Evolutionary conservation across 2,888 invertebrate genomes (phyloP).

Genomic region (Oligia strigilis): DNA sequence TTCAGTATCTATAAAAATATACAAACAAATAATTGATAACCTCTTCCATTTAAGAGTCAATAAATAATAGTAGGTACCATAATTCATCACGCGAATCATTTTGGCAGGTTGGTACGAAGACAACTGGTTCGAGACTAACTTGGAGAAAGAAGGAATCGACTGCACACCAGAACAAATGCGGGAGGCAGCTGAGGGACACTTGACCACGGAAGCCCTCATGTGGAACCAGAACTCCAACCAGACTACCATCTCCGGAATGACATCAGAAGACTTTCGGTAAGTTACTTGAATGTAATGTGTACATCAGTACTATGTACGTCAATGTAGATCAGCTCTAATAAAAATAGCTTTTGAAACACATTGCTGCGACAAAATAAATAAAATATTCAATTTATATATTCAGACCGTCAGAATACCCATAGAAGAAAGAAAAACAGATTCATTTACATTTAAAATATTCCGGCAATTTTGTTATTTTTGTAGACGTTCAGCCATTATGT

Average conservation of each 20-base stretch:
- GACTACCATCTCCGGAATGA: conserved; percentile 98
- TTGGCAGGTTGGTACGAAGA: conserved; percentile 98
- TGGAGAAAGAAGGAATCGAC: conserved; percentile 96
- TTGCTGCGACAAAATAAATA: conserved; percentile 25
- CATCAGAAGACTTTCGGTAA: conserved; percentile 96
- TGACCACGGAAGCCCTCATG: conserved; percentile 99
- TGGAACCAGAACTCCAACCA: conserved; percentile 98
- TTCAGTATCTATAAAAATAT: not conserved
- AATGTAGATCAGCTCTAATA: not conserved
- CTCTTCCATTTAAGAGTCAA: not conserved
- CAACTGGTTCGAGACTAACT: conserved; percentile 98
- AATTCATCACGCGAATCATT: not conserved
- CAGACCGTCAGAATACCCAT: conserved; percentile 49
- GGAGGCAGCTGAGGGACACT: conserved; percentile 98
- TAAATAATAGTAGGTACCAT: not conserved
- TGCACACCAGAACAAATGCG: conserved; percentile 98
- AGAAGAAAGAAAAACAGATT: conserved; percentile 53
- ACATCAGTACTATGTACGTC: not conserved
- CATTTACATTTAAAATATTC: conserved; percentile 36
- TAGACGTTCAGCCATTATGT: conserved; percentile 50
- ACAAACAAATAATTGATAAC: not conserved
- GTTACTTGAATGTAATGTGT: conserved; percentile 14
- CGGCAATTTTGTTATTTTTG: conserved; percentile 44
- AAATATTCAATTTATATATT: conserved; percentile 45
- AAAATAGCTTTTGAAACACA: conserved; percentile 13